Conservation (phyloP, 1,140 invertebrate genomes). For the Vollenhovia emeryi region DNA sequence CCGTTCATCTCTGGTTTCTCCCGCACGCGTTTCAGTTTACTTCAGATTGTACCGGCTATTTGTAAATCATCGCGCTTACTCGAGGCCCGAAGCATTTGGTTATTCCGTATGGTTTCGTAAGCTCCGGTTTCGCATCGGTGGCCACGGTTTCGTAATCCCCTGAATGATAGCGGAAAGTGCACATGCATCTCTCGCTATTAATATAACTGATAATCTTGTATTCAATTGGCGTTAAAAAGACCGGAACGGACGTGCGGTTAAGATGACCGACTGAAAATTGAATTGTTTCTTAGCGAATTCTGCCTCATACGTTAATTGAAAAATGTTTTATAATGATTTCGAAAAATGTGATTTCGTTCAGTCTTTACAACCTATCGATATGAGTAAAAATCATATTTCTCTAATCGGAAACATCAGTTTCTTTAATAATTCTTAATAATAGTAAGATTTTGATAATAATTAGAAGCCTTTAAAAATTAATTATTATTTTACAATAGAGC, state of each 20-base stretch:
- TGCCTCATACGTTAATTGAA: background rate
- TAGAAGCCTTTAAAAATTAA: background rate
- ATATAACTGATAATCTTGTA: background rate
- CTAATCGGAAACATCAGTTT: background rate
- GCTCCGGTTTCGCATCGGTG: slow-evolving; percentile 5
- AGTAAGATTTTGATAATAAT: no score
- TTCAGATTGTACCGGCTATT: slow-evolving; percentile 11
- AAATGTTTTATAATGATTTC: background rate
- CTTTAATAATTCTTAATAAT: background rate
- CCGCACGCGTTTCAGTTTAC: slow-evolving; percentile 33
- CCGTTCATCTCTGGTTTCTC: slow-evolving; percentile 15
- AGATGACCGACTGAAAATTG: background rate
- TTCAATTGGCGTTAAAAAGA: background rate
- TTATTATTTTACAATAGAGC: background rate
- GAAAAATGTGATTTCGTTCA: background rate
- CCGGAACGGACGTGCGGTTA: background rate
- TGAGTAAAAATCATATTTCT: background rate
- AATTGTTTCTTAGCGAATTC: background rate
- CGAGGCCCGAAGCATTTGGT: slow-evolving; percentile 24
- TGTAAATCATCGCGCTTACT: slow-evolving; percentile 33
- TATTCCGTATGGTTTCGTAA: slow-evolving; percentile 18
- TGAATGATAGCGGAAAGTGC: background rate
- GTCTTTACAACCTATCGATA: background rate
- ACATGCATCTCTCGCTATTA: background rate
- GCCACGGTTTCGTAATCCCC: slow-evolving; percentile 9